Base-by-base conservation (phyloP, 2,113 vertebrate genomes). In the Mellivora capensis region DNA sequence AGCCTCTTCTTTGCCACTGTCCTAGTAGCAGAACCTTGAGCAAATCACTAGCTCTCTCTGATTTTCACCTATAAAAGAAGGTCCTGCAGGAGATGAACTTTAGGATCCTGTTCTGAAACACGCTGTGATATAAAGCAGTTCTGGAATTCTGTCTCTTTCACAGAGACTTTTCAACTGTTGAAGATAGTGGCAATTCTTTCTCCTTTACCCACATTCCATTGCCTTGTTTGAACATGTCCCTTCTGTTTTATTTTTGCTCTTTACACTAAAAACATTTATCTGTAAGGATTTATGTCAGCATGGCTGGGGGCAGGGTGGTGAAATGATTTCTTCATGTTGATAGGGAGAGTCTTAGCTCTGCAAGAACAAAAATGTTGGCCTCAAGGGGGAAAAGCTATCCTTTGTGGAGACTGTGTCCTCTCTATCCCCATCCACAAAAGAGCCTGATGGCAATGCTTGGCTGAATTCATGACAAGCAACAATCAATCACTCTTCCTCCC, bases 241-340 rank as follows among this genome's bases (percentile, higher is more conserved):
- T 67, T 92, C 90, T 83, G 82, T 90, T 90, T 96, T 62, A 87
- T 81, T 97, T 96, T 96, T 93, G 47, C 71, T 95, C 90, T 96
- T 97, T 94, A 87, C 86, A 87, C 57, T 89, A 44, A 96, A 98
- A 97, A 95, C 96, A 94, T 95, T 98, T 89, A 98, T 97, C 97
- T 85, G 54, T 92, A 85, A 96, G 97, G 92, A 97, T 98, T 98
- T 98, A 90, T 98, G 97, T 98, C 96, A 98, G 79, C 92, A 96
- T 95, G 84, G 62, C 97, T 87, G 59, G 57, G 79, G 92, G 95
- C 69, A 95, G 69, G 64, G 67, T 94, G 72, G 79, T 91, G 82
- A 93, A 97, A 93, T 97, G 81, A 95, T 93, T 95, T 96, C 90
- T 96, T 87, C 62, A 81, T 10, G 14, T 80, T 96, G 64, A 87